Evolutionary conservation across 2,113 vertebrate species (phyloP).

Genomic region (Hiodon alosoides): DNA sequence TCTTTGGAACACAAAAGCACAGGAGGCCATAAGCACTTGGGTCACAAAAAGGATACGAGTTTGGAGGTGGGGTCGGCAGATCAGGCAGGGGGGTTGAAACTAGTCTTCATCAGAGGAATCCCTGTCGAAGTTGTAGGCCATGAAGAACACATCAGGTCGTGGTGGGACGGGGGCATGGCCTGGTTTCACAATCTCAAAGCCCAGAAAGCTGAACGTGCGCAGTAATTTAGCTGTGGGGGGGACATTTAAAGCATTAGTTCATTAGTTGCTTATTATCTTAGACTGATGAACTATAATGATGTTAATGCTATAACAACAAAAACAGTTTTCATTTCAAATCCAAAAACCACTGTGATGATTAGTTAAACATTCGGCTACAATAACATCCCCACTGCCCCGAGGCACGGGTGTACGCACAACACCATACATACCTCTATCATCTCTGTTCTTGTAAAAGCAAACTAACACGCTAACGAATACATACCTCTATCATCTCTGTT

Average conservation of each 20-base stretch:
- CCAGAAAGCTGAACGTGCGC: conserved; percentile 96
- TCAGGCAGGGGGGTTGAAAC: conserved; percentile 26
- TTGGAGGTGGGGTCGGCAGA: background rate
- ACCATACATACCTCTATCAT: background rate
- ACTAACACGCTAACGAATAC: conserved; percentile 33
- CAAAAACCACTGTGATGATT: too few relatives aligned
- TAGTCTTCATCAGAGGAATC: conserved; percentile 91
- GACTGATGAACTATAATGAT: too few relatives aligned
- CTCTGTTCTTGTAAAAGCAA: too few relatives aligned
- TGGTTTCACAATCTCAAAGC: conserved; percentile 99
- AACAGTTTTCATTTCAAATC: too few relatives aligned
- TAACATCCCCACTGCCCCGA: too few relatives aligned
- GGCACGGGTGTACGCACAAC: too few relatives aligned
- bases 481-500: conserved; percentile 69
- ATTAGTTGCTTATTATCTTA: background rate
- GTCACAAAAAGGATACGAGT: background rate
- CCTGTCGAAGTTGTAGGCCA: conserved; percentile 95
- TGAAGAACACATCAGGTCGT: conserved; percentile 97
- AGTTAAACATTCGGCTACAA: too few relatives aligned
- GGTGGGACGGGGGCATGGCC: conserved; percentile 95
- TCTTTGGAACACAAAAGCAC: conserved; percentile 47
- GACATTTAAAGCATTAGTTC: background rate
- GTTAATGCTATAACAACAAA: too few relatives aligned
- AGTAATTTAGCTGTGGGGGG: conserved; percentile 60
- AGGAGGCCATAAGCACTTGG: conserved; percentile 21